phyloP scores from a whole-genome alignment of 2,113 vertebrate genomes.

The Myotis lucifugus region DNA sequence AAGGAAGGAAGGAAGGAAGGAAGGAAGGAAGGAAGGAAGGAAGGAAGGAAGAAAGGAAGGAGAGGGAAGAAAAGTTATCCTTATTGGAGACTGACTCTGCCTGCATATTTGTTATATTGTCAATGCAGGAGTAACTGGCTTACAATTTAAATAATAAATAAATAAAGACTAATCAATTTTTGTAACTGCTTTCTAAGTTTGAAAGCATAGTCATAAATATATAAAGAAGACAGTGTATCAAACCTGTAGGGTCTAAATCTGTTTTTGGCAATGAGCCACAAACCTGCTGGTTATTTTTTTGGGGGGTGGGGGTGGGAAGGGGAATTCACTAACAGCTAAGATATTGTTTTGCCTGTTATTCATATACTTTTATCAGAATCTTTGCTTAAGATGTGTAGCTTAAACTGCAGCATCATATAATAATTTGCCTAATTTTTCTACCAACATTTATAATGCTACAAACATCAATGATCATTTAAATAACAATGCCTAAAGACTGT shows the following conservation, averaged over 20 bases:
- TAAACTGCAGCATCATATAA: background rate
- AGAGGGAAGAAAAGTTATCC: background rate
- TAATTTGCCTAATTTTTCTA: conserved; percentile 21
- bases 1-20: too few species aligned
- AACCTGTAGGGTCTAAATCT: background rate
- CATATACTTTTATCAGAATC: background rate
- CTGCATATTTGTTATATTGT: background rate
- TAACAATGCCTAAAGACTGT: background rate
- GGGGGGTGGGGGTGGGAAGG: fast-evolving
- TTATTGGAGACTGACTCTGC: background rate
- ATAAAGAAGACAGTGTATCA: background rate
- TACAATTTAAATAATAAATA: conserved; percentile 10
- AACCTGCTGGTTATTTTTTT: background rate
- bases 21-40: too few species aligned
- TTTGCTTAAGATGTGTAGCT: background rate
- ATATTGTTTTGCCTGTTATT: background rate
- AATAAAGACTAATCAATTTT: background rate
- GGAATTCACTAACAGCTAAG: background rate
- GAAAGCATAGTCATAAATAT: background rate
- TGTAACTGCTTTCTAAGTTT: conserved; percentile 7
- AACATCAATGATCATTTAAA: background rate
- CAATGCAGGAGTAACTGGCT: background rate
- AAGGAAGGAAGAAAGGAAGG: too few species aligned
- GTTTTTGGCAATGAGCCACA: background rate
- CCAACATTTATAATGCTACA: conserved; percentile 5